These are phyloP conservation scores for Bellardia bayeri DNA, from an alignment of 2,888 invertebrate genomes.

Conservation along the genomic window DNA sequence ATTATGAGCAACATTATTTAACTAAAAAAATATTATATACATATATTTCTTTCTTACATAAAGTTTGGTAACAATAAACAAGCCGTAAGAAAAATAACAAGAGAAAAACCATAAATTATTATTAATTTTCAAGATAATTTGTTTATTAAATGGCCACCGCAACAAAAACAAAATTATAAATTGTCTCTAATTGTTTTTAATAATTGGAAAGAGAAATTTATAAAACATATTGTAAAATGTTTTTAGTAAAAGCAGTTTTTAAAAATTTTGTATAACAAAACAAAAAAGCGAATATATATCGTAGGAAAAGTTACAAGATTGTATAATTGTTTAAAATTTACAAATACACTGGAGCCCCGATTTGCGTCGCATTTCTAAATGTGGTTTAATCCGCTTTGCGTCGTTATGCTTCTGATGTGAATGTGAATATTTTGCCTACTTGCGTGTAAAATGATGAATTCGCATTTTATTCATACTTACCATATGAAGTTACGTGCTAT, in stretches of 20 bases:
- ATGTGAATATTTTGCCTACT: too few species aligned
- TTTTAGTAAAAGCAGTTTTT: background rate
- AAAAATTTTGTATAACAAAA: background rate
- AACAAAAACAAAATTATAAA: conserved; percentile 1
- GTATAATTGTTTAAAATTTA: too few species aligned
- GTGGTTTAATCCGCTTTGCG: too few species aligned
- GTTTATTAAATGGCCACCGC: background rate
- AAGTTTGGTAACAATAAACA: background rate
- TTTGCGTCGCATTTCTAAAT: too few species aligned
- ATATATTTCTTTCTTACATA: background rate
- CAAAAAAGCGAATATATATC: too few species aligned
- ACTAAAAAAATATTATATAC: background rate
- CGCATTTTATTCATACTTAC: too few species aligned
- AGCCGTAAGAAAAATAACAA: background rate
- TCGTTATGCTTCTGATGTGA: too few species aligned
- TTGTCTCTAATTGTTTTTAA: background rate
- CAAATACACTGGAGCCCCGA: too few species aligned
- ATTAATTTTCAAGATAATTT: conserved; percentile 39
- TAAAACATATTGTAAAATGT: background rate
- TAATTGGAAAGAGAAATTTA: background rate
- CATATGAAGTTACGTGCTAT: too few species aligned
- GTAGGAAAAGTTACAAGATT: too few species aligned
- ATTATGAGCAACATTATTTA: conserved; percentile 50
- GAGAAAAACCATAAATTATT: conserved; percentile 43
- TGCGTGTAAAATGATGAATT: too few species aligned